Evolutionary conservation across 2,797 vertebrate species (phyloP).

Genomic region (Mus minutoides): DNA sequence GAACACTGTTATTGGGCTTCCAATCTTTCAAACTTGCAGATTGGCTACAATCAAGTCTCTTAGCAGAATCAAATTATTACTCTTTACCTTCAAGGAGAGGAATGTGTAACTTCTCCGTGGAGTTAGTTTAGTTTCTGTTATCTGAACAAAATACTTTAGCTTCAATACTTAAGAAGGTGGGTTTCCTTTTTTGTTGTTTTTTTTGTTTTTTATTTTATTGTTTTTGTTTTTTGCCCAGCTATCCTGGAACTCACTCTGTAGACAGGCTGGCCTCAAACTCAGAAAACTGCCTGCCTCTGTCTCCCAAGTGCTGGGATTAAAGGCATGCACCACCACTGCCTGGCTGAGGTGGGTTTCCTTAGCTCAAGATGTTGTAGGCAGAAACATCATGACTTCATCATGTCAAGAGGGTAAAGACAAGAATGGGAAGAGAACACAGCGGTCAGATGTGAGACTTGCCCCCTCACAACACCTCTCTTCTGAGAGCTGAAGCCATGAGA

Average conservation of each 20-base stretch:
- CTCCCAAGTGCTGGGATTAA: too few species aligned
- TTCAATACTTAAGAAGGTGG: not conserved
- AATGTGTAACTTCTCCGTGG: not conserved
- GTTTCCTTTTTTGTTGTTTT: too few species aligned
- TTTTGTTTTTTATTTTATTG: too few species aligned
- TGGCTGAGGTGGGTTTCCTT: not conserved
- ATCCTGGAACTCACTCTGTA: too few species aligned
- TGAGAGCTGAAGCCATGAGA: not conserved
- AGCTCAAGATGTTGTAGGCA: not conserved
- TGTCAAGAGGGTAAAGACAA: not conserved
- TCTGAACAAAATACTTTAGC: not conserved
- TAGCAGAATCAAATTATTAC: conserved; percentile 32
- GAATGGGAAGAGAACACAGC: not conserved
- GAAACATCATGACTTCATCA: not conserved
- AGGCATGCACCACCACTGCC: too few species aligned
- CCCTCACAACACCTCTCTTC: not conserved
- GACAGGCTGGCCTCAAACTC: too few species aligned
- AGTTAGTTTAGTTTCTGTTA: not conserved
- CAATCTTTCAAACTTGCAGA: not conserved
- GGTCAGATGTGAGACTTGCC: not conserved
- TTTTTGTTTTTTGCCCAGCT: too few species aligned
- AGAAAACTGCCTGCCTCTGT: too few species aligned
- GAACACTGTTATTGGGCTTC: not conserved
- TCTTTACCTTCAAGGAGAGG: conserved; percentile 47
- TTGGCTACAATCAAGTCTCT: conserved; percentile 15